phyloP scores from a whole-genome alignment of 2,888 invertebrate genomes.

The Metallyticus violacea region DNA sequence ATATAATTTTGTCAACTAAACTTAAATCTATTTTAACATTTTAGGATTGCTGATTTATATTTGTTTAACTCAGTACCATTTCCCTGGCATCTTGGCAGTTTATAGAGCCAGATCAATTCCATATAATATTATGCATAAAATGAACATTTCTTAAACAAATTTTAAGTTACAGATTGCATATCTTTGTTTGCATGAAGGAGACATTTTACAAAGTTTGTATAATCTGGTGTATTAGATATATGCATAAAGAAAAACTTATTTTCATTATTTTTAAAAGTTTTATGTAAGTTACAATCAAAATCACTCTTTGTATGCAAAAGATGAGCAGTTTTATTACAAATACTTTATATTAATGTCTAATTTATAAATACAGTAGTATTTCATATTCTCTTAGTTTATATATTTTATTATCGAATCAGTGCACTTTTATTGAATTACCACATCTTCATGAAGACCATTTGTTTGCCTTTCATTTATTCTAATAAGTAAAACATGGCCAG shows the following conservation, averaged over 20 bases:
- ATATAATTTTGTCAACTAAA: background rate
- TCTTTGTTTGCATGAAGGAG: background rate
- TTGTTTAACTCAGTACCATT: background rate
- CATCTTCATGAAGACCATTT: background rate
- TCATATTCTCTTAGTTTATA: background rate
- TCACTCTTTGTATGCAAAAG: background rate
- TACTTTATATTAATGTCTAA: background rate
- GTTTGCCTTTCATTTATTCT: background rate
- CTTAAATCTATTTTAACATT: background rate
- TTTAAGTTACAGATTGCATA: background rate
- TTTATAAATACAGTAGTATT: background rate
- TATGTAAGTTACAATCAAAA: background rate
- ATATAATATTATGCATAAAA: background rate
- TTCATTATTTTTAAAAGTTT: background rate
- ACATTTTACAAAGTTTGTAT: background rate
- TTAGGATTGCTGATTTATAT: background rate
- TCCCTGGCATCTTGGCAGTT: background rate
- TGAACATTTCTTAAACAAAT: background rate
- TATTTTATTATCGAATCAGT: background rate
- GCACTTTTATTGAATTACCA: background rate
- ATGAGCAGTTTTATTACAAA: background rate
- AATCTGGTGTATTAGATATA: background rate
- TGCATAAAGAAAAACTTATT: background rate
- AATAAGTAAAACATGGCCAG: background rate
- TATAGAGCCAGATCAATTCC: background rate